phyloP scores from a whole-genome alignment of 1,140 invertebrate genomes.

The Trichomalopsis sarcophagae region DNA sequence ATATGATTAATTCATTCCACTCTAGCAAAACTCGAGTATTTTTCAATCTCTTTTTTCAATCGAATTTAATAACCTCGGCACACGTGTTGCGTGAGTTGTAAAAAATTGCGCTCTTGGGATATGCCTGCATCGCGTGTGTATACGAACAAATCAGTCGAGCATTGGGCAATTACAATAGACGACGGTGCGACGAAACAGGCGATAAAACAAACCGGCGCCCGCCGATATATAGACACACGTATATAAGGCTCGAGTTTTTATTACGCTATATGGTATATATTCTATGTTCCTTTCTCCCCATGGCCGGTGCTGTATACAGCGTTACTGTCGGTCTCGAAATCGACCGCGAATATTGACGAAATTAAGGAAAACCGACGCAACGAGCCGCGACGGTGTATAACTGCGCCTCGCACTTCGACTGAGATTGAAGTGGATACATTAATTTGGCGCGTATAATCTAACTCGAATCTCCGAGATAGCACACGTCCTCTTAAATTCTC shows the following conservation, averaged over 20 bases:
- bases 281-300: background rate
- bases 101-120: background rate
- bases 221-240: background rate
- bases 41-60: too few species aligned
- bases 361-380: slow-evolving; percentile 19
- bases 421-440: background rate
- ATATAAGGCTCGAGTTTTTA: background rate
- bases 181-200: background rate
- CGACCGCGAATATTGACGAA: slow-evolving; percentile 32
- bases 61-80: too few species aligned
- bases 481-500: background rate
- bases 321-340: slow-evolving; percentile 2
- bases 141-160: background rate
- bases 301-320: too few species aligned
- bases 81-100: background rate
- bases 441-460: background rate
- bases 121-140: background rate
- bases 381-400: background rate
- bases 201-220: background rate
- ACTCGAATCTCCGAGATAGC: too few species aligned
- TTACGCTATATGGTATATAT: background rate
- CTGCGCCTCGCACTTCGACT: background rate
- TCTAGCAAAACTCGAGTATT: too few species aligned
- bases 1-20: too few species aligned
- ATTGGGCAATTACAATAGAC: slow-evolving; percentile 16